Conservation (phyloP, 1,140 invertebrate species). For the Holcopasites calliopsidis region DNA sequence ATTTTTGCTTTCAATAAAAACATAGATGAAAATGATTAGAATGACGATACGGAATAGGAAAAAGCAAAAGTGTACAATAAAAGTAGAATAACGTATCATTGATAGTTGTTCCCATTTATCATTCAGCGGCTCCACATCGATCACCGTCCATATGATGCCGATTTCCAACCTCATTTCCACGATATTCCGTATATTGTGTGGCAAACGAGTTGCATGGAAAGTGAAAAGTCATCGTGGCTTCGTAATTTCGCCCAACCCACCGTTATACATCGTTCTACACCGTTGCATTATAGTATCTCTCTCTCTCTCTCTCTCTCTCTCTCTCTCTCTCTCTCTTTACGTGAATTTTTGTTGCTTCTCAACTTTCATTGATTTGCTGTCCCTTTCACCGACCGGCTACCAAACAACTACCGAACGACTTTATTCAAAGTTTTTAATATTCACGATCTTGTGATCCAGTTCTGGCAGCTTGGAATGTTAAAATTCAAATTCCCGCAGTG, state of each 20-base stretch:
- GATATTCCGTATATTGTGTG: background rate
- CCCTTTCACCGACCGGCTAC: background rate
- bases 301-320: background rate
- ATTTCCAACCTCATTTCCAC: background rate
- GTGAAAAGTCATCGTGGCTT: background rate
- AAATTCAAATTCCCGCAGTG: conserved; percentile 4
- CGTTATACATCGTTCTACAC: background rate
- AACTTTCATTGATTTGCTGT: too few species aligned
- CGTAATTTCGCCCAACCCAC: background rate
- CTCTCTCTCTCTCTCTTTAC: background rate
- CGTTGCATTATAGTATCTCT: background rate
- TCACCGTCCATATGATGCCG: too few species aligned
- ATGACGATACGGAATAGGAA: too few species aligned
- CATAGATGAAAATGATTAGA: too few species aligned
- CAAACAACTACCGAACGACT: background rate
- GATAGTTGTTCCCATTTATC: too few species aligned
- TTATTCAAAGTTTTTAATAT: conserved; percentile 21
- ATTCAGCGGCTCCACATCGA: too few species aligned
- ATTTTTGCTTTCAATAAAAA: too few species aligned
- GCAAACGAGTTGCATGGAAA: background rate
- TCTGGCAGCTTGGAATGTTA: background rate
- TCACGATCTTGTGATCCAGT: background rate
- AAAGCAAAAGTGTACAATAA: too few species aligned
- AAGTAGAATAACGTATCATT: too few species aligned
- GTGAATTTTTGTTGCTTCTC: too few species aligned